Conservation (phyloP, 2,797 vertebrate species). For the Gobionotothen gibberifrons region DNA sequence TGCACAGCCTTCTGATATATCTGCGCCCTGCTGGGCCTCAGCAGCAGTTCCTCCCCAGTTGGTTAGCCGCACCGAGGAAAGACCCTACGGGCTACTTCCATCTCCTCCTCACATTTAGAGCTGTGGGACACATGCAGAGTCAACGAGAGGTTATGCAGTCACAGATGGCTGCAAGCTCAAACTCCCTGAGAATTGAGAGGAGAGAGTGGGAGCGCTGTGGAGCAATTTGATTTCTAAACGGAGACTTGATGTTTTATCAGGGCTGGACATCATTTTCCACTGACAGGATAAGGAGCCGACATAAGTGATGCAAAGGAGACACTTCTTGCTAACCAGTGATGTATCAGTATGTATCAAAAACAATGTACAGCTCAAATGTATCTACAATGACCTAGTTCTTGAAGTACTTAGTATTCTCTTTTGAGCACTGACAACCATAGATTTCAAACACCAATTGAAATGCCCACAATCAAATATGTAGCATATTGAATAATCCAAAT, state of each 20-base stretch:
- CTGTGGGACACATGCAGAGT: conserved; percentile 44
- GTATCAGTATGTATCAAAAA: no score
- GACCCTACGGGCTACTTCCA: conserved; percentile 56
- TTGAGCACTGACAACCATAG: conserved; percentile 40
- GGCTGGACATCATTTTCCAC: conserved; percentile 23
- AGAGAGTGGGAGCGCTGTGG: conserved; percentile 37
- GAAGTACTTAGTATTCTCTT: conserved; percentile 56
- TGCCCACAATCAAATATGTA: conserved; percentile 52
- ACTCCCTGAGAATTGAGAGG: conserved; percentile 24
- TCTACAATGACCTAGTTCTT: conserved; percentile 57
- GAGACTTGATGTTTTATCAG: conserved; percentile 50
- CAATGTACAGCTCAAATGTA: conserved; percentile 39
- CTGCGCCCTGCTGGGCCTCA: conserved; percentile 46
- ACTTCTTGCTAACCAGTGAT: no score
- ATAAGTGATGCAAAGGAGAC: conserved; percentile 26
- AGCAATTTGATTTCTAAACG: conserved; percentile 42
- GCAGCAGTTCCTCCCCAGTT: conserved; percentile 60
- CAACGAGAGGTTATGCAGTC: conserved; percentile 48
- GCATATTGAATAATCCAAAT: conserved; percentile 27
- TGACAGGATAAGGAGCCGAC: conserved; percentile 37
- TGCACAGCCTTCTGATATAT: conserved; percentile 49
- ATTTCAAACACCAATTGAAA: conserved; percentile 48
- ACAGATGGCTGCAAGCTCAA: conserved; percentile 50
- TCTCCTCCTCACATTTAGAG: conserved; percentile 43
- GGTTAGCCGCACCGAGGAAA: conserved; percentile 59